Percentiles rank a stretch among this genome's conserved stretches.
These are phyloP conservation scores for Agriopis marginaria DNA, from an alignment of 2,888 invertebrate genomes.

Conservation along the genomic window DNA sequence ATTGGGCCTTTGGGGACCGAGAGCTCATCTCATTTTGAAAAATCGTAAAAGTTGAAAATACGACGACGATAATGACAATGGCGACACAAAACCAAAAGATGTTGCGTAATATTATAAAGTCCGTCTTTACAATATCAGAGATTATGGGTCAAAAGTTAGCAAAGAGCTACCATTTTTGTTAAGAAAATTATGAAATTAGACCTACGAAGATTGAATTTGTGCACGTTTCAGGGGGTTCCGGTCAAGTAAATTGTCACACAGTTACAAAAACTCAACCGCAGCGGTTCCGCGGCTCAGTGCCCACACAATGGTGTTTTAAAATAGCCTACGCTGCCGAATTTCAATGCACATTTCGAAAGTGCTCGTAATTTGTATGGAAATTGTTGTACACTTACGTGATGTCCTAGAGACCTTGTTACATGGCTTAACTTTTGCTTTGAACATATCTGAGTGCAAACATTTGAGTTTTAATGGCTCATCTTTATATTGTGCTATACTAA, in stretches of 20 bases:
- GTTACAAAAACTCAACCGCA: constrained; percentile 32
- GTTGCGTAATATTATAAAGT: no score
- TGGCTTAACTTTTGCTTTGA: constrained; percentile 62
- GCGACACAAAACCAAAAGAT: no score
- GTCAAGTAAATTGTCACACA: constrained; percentile 17
- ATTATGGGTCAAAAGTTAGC: background rate
- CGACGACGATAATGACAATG: no score
- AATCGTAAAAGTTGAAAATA: no score
- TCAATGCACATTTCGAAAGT: constrained; percentile 80
- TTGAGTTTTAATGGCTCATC: constrained; percentile 38
- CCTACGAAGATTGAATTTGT: constrained; percentile 5
- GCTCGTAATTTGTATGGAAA: constrained; percentile 82
- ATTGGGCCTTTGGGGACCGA: no score
- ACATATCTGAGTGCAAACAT: constrained; percentile 46
- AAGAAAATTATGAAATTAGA: constrained; percentile 4
- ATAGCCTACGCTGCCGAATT: constrained; percentile 67
- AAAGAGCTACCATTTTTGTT: background rate
- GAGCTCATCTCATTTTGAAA: no score
- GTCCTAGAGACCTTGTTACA: constrained; percentile 75
- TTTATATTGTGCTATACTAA: background rate
- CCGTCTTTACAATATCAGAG: background rate
- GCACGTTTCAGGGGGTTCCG: constrained; percentile 5
- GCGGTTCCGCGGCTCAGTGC: constrained; percentile 43
- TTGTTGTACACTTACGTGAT: constrained; percentile 69
- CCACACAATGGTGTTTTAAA: constrained; percentile 70